Conservation (phyloP, 1,140 invertebrate genomes). For the Rhagoletis pomonella region DNA sequence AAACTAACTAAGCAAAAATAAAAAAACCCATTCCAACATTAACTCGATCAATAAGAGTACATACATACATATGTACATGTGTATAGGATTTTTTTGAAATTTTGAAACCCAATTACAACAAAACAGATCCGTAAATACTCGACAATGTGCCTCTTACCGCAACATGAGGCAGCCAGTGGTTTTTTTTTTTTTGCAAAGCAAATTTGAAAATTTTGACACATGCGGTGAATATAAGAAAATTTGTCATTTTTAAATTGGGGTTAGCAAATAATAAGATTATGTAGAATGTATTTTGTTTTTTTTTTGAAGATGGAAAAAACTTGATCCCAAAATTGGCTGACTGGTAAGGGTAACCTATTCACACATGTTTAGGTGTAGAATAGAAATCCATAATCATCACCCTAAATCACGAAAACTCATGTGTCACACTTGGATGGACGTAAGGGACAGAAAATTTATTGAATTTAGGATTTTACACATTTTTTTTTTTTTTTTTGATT, state of each 20-base stretch:
- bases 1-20: too few relatives aligned
- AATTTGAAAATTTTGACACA: conserved; percentile 38
- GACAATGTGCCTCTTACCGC: neutral
- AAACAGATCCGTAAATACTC: neutral
- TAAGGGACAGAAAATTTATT: conserved; percentile 15
- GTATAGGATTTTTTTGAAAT: neutral
- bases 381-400: conserved; percentile 2
- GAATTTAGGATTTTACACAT: conserved; percentile 38
- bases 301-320: neutral
- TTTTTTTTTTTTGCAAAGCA: neutral
- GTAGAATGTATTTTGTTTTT: neutral
- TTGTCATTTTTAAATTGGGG: conserved; percentile 48
- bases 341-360: neutral
- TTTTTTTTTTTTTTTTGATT: neutral
- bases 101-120: conserved; percentile 26
- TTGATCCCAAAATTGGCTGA: neutral
- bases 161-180: neutral
- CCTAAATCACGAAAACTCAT: conserved; percentile 14
- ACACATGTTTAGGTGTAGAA: neutral
- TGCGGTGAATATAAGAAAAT: conserved; percentile 38
- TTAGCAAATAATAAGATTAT: conserved; percentile 47
- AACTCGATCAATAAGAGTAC: neutral
- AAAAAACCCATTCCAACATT: neutral
- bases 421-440: conserved; percentile 15
- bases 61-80: too few relatives aligned